Evolutionary conservation across 2,113 vertebrate species (phyloP), one percentile per base, ranked within the genome.

Genomic region (Ardeotis arabs): DNA sequence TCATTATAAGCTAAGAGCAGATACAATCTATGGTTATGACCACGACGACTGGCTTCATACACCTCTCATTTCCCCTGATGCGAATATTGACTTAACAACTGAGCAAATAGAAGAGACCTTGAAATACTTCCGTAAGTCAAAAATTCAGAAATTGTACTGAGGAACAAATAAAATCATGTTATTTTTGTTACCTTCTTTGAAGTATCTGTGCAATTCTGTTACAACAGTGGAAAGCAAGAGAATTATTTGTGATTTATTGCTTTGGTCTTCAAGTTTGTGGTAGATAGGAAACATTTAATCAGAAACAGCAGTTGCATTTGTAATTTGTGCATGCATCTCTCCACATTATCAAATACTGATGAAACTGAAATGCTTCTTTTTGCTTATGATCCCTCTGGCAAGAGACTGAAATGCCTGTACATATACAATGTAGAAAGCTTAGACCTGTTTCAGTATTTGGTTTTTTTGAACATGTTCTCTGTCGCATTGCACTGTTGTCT

Each of bases 31-130:
- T 15, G 99, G 99, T 91, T 99, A 99, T 97, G 99, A 99, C 84
- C 99, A 99, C 97, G 99, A 99, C 98, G 99, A 99, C 97, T 99
- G 99, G 99, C 98, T 99, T 59, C 99, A 99, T 89, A 99, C 99
- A 1, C 99, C 99, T 19, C 98, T 99, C 95, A 98, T 99, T 96
- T 98, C 98, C 60, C 99, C 99, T 4, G 98, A 99, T 86, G 97
- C 97, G 8, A 98, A 97, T 97, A 96, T 99, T 31, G 98, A 99
- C 97, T 98, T 99, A 98, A 99, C 99, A 44, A 98, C 98, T 31
- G 99, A 99, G 95, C 99, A 99, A 97, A 99, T 99, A 62, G 99
- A 99, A 96, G 99, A 99, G 98, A 99, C 99, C 60, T 98, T 99
- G 97, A 99, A 99, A 92, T 99, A 99, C 93, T 99, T 99, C 96